A percentile compares a stretch with the other conserved stretches of the same genome.
Conservation (phyloP, 2,797 vertebrate species). For the Hippoglossus hippoglossus region DNA sequence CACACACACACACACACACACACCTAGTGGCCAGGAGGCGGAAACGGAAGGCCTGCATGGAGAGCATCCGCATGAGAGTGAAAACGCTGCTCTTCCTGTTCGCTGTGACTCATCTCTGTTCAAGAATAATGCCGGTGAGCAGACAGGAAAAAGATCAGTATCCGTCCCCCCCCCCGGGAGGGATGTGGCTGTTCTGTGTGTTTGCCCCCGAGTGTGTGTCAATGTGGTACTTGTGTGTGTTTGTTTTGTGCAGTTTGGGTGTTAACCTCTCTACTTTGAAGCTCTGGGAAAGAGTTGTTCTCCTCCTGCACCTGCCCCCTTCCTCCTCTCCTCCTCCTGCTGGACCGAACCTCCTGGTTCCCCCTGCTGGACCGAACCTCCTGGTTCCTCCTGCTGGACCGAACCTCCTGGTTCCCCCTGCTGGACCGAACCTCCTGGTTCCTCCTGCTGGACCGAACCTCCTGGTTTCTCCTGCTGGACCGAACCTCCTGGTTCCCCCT, state of each 20-base stretch:
- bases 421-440: too few relatives aligned
- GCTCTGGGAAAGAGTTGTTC: conserved; percentile 46
- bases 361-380: neutral
- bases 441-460: too few relatives aligned
- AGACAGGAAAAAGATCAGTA: conserved; percentile 65
- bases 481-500: too few relatives aligned
- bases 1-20: conserved; percentile 1
- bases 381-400: conserved; percentile 9
- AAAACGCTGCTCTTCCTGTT: conserved; percentile 54
- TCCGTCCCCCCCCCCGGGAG: conserved; percentile 44
- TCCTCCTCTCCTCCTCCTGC: conserved; percentile 1
- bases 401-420: conserved; percentile 1
- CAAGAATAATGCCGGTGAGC: conserved; percentile 68
- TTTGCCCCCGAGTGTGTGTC: conserved; percentile 28
- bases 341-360: conserved; percentile 12
- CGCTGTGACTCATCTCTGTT: conserved; percentile 66
- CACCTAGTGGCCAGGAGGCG: conserved; percentile 13
- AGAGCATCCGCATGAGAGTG: conserved; percentile 51
- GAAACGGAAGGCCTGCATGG: conserved; percentile 36
- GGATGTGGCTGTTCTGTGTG: conserved; percentile 54
- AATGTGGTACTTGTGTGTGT: conserved; percentile 31
- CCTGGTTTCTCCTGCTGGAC: too few relatives aligned
- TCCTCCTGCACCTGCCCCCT: conserved; percentile 60
- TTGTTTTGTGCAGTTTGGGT: conserved; percentile 57
- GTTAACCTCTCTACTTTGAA: conserved; percentile 53